phyloP scores from a whole-genome alignment of 2,888 invertebrate species.

The Drymonia ruficornis region DNA sequence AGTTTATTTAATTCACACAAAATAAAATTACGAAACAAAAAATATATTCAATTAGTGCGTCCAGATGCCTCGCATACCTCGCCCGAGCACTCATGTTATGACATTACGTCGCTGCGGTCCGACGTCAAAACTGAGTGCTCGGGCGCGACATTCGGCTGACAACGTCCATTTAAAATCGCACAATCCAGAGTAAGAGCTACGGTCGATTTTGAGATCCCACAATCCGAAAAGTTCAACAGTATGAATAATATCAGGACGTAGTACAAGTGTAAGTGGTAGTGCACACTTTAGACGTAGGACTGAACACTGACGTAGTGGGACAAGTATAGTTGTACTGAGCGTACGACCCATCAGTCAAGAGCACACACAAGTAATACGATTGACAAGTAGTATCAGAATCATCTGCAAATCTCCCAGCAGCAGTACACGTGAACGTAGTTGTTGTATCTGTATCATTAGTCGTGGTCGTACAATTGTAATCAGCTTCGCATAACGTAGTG shows the following conservation, averaged over 20 bases:
- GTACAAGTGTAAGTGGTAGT: constrained; percentile 68
- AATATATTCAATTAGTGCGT: too few relatives aligned
- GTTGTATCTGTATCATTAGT: constrained; percentile 16
- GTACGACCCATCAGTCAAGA: constrained; percentile 50
- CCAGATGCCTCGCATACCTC: too few relatives aligned
- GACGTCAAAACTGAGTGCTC: too few relatives aligned
- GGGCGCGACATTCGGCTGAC: too few relatives aligned
- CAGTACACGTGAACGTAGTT: constrained; percentile 56
- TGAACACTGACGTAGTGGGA: constrained; percentile 70
- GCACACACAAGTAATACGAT: constrained; percentile 68
- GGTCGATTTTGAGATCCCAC: not conserved
- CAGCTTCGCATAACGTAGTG: constrained; percentile 63
- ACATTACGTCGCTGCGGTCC: too few relatives aligned
- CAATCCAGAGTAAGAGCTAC: not conserved
- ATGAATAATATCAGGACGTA: constrained; percentile 24
- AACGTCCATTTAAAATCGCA: too few relatives aligned
- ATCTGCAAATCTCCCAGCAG: constrained; percentile 70
- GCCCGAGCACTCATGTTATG: too few relatives aligned
- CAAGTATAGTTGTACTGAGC: constrained; percentile 67
- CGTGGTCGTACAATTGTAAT: constrained; percentile 54
- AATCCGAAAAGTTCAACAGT: constrained; percentile 2
- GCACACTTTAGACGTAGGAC: constrained; percentile 59
- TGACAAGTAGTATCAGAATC: constrained; percentile 66
- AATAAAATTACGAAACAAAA: too few relatives aligned
- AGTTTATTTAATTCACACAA: too few relatives aligned